A percentile compares a stretch with the other conserved stretches of the same genome.
Evolutionary conservation across 2,113 vertebrate species (phyloP).

Genomic region (Thomomys bottae): DNA sequence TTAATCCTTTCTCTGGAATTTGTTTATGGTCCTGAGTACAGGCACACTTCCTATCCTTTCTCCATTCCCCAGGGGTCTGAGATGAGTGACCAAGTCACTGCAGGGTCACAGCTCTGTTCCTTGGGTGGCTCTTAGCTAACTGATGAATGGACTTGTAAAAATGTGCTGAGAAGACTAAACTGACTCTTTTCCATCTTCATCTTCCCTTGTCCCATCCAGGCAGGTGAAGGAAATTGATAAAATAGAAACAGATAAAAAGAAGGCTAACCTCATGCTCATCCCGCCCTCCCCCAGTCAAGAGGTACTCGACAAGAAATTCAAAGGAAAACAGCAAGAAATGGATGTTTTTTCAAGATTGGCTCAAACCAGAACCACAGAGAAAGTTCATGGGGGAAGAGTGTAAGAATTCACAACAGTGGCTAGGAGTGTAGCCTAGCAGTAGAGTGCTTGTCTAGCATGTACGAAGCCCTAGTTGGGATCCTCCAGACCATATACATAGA

Average conservation of each 20-base stretch:
- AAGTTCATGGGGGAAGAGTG: background rate
- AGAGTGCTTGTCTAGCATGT: no score
- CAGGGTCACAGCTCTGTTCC: background rate
- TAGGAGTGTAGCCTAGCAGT: background rate
- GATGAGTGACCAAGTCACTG: background rate
- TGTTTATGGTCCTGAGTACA: background rate
- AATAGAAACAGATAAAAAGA: slow-evolving; percentile 21
- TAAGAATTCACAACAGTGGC: background rate
- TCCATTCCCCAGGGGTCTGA: background rate
- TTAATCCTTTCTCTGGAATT: background rate
- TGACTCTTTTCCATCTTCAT: background rate
- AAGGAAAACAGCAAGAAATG: fast-evolving
- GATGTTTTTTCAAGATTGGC: slow-evolving; percentile 52
- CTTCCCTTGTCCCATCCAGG: slow-evolving; percentile 34
- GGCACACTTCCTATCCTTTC: background rate
- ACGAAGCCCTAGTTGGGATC: no score
- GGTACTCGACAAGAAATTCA: background rate
- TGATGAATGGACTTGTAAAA: background rate
- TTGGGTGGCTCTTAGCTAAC: background rate
- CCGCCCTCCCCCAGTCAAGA: fast-evolving
- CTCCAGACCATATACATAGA: no score
- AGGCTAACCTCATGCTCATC: background rate
- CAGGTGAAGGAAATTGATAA: background rate
- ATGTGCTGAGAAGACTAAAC: background rate
- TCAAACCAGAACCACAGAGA: background rate